Percentiles rank a stretch among this genome's conserved stretches.
These are phyloP conservation scores for Hirtodrosophila histrioides DNA, from an alignment of 2,888 invertebrate genomes.

Conservation along the genomic window DNA sequence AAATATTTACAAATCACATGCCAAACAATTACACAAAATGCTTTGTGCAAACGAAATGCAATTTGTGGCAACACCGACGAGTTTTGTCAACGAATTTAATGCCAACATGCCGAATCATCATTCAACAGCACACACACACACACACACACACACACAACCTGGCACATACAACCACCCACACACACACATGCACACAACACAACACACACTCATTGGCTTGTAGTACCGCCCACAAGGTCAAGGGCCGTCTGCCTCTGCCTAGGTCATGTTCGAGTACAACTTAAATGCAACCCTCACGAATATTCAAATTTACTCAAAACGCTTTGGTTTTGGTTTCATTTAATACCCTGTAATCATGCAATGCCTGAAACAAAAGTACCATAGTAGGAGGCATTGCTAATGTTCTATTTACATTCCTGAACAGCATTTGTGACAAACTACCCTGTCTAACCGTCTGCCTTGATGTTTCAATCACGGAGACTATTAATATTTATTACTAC, in stretches of 20 bases:
- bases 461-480: too few species aligned
- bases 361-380: too few species aligned
- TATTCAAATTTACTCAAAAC: conserved; percentile 47
- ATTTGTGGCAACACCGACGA: conserved; percentile 24
- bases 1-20: conserved; percentile 40
- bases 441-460: too few species aligned
- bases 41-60: background rate
- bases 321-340: conserved; percentile 6
- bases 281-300: conserved; percentile 44
- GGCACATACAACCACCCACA: conserved; percentile 7
- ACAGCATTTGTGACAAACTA: too few species aligned
- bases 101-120: conserved; percentile 49
- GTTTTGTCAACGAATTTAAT: conserved; percentile 13
- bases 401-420: too few species aligned
- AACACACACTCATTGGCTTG: conserved; percentile 14
- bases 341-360: conserved; percentile 33
- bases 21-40: conserved; percentile 8
- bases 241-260: conserved; percentile 70
- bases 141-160: conserved; percentile 11
- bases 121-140: conserved; percentile 32
- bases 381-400: too few species aligned
- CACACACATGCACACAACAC: conserved; percentile 5
- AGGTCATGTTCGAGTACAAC: conserved; percentile 63
- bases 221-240: conserved; percentile 61
- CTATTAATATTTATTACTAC: too few species aligned